Percentiles rank a stretch among this genome's conserved stretches.
Evolutionary conservation across 2,113 vertebrate species (phyloP).

Genomic region (Gallinago media): DNA sequence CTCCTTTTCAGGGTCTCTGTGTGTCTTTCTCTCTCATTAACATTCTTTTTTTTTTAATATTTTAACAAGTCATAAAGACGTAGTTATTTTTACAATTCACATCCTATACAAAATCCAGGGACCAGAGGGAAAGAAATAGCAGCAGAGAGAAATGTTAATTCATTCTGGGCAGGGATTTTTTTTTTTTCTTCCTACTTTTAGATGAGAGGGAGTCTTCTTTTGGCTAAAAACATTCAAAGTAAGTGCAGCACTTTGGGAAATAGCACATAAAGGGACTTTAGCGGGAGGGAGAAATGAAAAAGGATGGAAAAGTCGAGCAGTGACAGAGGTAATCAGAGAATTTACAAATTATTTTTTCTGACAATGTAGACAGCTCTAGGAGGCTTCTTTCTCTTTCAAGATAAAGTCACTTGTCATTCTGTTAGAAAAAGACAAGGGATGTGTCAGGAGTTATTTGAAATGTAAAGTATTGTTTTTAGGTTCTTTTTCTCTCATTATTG

Average conservation of each 20-base stretch:
- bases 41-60: not conserved
- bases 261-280: slow-evolving; percentile 38
- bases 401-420: slow-evolving; percentile 63
- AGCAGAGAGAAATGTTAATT: not conserved
- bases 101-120: not conserved
- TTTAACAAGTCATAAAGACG: slow-evolving; percentile 30
- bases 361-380: slow-evolving; percentile 41
- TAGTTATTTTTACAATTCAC: not conserved
- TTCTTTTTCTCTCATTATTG: slow-evolving; percentile 50
- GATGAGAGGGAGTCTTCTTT: slow-evolving; percentile 35
- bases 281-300: slow-evolving; percentile 28
- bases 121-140: not conserved
- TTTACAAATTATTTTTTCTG: slow-evolving; percentile 69
- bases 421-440: slow-evolving; percentile 35
- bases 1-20: slow-evolving; percentile 11
- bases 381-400: slow-evolving; percentile 58
- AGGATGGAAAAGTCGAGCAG: slow-evolving; percentile 14
- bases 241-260: slow-evolving; percentile 40
- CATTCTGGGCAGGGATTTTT: not conserved
- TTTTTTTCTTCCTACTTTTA: not conserved
- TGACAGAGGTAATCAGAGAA: slow-evolving; percentile 64
- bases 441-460: slow-evolving; percentile 68
- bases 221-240: slow-evolving; percentile 31
- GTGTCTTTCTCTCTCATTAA: slow-evolving; percentile 56
- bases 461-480: slow-evolving; percentile 68